Evolutionary conservation across 2,888 invertebrate species (phyloP).

Genomic region (Zygothrica quintamaculata): DNA sequence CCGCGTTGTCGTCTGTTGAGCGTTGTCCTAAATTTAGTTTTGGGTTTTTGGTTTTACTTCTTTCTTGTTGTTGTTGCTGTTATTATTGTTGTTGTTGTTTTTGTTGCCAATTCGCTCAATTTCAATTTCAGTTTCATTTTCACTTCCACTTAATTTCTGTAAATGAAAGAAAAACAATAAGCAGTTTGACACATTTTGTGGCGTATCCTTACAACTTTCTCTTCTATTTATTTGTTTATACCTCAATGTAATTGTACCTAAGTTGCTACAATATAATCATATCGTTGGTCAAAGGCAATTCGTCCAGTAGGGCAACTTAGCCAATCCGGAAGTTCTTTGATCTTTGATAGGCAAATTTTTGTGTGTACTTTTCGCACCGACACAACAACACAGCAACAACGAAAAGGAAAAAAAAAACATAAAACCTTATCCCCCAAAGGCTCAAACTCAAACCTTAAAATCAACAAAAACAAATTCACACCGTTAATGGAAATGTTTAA

Average conservation of each 20-base stretch:
- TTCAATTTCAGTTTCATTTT: slow-evolving; percentile 49
- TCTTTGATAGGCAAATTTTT: slow-evolving; percentile 46
- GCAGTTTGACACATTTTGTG: slow-evolving; percentile 37
- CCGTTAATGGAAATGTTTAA: background rate
- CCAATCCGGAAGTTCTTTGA: slow-evolving; percentile 43
- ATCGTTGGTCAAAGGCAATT: slow-evolving; percentile 1
- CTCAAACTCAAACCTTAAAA: background rate
- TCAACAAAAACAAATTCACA: slow-evolving; percentile 2
- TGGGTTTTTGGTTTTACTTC: slow-evolving; percentile 59
- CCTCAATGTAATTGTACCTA: slow-evolving; percentile 2
- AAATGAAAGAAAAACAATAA: slow-evolving; percentile 52
- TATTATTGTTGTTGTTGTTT: too few relatives aligned
- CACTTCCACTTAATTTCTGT: slow-evolving; percentile 59
- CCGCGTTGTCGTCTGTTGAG: slow-evolving; percentile 61
- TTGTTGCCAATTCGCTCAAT: slow-evolving; percentile 52
- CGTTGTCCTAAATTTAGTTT: slow-evolving; percentile 70
- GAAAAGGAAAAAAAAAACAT: too few relatives aligned
- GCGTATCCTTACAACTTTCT: background rate
- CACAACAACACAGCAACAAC: too few relatives aligned
- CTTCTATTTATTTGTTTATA: slow-evolving; percentile 33
- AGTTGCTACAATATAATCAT: slow-evolving; percentile 9
- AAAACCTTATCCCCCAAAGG: slow-evolving; percentile 7
- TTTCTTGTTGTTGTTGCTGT: too few relatives aligned
- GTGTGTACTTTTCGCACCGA: slow-evolving; percentile 26
- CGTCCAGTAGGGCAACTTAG: too few relatives aligned